phyloP scores from a whole-genome alignment of 2,797 vertebrate species.

The Gadopsis bispinosus region DNA sequence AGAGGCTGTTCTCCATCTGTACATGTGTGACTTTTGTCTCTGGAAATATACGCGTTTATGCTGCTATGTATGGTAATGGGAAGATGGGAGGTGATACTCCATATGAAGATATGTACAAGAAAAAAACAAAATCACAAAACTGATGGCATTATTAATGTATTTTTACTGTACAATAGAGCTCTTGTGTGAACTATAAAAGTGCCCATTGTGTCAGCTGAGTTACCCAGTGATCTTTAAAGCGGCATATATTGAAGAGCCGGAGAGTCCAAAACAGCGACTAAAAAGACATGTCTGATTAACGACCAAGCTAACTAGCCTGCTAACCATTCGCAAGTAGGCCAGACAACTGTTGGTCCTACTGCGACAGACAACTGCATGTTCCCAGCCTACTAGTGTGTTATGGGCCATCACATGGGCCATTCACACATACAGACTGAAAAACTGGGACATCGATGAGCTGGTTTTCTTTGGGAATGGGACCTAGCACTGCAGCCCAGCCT shows the following conservation, averaged over 20 bases:
- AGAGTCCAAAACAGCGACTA: neutral
- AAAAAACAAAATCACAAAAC: neutral
- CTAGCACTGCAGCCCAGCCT: neutral
- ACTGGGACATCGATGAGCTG: neutral
- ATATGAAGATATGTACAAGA: constrained; percentile 6
- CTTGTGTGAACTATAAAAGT: neutral
- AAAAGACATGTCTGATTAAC: neutral
- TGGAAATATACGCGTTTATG: neutral
- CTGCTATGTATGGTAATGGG: neutral
- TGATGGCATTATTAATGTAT: neutral
- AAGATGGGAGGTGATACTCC: neutral
- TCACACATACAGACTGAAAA: too few species aligned
- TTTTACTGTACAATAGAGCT: neutral
- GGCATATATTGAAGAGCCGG: neutral
- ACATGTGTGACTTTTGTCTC: constrained; percentile 39
- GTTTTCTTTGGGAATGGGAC: neutral
- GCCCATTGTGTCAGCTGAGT: neutral
- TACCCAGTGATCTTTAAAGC: neutral
- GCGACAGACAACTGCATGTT: too few species aligned
- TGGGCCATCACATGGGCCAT: too few species aligned
- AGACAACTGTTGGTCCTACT: neutral
- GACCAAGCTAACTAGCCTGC: neutral
- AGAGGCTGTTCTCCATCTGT: constrained; percentile 40
- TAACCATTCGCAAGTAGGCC: neutral
- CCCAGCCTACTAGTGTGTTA: too few species aligned